phyloP scores from a whole-genome alignment of 2,888 invertebrate genomes.

The Thalpophila matura region DNA sequence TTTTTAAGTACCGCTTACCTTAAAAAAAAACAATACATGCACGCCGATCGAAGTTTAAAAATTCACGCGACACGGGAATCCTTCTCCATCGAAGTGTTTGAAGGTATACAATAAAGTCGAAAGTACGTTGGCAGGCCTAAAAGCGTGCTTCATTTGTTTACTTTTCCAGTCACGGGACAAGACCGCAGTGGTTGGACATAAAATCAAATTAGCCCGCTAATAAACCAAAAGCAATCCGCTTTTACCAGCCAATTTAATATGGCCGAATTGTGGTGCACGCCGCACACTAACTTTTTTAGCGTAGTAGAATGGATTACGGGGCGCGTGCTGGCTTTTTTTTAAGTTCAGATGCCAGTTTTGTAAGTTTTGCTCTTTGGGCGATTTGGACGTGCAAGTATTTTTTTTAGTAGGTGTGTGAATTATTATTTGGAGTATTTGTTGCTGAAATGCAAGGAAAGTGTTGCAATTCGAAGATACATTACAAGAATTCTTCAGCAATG shows the following conservation, averaged over 20 bases:
- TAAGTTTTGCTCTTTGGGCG: conserved; percentile 26
- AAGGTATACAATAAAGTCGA: conserved; percentile 42
- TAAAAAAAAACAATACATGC: conserved; percentile 25
- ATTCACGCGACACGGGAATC: conserved; percentile 27
- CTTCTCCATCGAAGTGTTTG: conserved; percentile 3
- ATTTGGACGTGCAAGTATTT: conserved; percentile 1
- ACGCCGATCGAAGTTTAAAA: conserved; percentile 48
- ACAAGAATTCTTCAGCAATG: too few relatives aligned
- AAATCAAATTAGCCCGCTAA: conserved; percentile 87
- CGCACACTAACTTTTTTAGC: conserved; percentile 59
- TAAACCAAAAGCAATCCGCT: conserved; percentile 85
- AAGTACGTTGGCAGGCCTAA: conserved; percentile 36
- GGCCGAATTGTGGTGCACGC: conserved; percentile 65
- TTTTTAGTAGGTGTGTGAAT: conserved; percentile 1
- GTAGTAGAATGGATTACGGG: conserved; percentile 57
- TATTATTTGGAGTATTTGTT: not conserved
- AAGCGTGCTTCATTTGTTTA: conserved; percentile 75
- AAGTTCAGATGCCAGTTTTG: conserved; percentile 25
- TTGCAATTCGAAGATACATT: too few relatives aligned
- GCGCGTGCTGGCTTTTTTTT: conserved; percentile 47
- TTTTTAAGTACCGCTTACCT: conserved; percentile 17
- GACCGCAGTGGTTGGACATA: conserved; percentile 78
- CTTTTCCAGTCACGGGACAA: conserved; percentile 80
- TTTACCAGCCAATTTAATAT: conserved; percentile 77
- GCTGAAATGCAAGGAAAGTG: not conserved